Conservation (phyloP, 2,797 vertebrate genomes). For the Poeciliopsis infans region DNA sequence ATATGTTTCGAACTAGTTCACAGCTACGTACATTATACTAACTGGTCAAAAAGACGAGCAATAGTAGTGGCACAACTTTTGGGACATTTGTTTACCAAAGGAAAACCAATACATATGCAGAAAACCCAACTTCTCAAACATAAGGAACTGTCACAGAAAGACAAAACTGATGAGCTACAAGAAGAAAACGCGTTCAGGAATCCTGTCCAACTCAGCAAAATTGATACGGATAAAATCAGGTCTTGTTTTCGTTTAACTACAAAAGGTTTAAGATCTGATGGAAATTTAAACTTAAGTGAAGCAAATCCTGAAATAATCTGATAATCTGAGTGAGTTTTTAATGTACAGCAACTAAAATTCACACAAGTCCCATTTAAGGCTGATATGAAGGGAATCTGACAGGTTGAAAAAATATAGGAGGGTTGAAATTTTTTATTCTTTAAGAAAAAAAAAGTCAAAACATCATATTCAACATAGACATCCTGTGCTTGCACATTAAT, state of each 20-base stretch:
- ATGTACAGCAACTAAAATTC: neutral
- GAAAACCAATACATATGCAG: neutral
- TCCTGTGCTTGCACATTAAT: neutral
- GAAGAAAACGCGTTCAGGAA: neutral
- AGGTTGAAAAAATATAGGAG: neutral
- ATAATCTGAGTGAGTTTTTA: neutral
- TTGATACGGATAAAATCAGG: neutral
- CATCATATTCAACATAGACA: neutral
- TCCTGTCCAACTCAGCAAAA: neutral
- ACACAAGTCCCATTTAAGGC: neutral
- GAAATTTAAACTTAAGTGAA: neutral
- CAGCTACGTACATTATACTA: neutral
- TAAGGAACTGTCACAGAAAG: neutral
- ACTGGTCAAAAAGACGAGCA: neutral
- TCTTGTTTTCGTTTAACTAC: neutral
- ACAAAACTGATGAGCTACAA: neutral
- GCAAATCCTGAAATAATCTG: neutral
- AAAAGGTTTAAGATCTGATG: neutral
- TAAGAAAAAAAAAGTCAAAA: neutral
- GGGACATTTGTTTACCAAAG: neutral
- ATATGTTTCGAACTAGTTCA: neutral
- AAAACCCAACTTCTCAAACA: neutral
- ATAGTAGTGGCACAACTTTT: neutral
- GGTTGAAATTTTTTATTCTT: neutral
- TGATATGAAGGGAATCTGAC: neutral